Evolutionary conservation across 2,797 vertebrate species (phyloP).

Genomic region (Gymnothorax reevesii): DNA sequence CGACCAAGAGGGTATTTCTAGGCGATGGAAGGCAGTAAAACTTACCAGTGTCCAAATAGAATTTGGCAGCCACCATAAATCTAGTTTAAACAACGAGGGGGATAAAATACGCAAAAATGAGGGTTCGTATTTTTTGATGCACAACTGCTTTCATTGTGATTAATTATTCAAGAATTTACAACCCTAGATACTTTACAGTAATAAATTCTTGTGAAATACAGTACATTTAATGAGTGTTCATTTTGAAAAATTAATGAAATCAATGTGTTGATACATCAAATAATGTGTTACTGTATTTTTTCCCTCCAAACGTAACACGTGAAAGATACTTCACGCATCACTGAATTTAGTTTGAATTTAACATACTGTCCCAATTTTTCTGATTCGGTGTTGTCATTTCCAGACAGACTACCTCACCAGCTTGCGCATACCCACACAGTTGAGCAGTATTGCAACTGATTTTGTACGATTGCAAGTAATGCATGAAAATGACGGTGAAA

Average conservation of each 20-base stretch:
- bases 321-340: too few species aligned
- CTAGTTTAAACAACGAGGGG: slow-evolving; percentile 7
- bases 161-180: neutral
- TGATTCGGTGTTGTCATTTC: neutral
- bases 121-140: neutral
- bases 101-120: neutral
- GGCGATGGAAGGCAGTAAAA: slow-evolving; percentile 26
- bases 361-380: too few species aligned
- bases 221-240: too few species aligned
- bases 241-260: too few species aligned
- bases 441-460: neutral
- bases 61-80: slow-evolving; percentile 23
- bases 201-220: too few species aligned
- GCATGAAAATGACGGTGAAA: neutral
- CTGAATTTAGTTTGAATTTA: too few species aligned
- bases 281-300: too few species aligned
- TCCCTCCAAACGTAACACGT: too few species aligned
- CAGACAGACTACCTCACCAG: neutral
- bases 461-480: neutral
- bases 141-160: neutral
- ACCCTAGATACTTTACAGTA: too few species aligned
- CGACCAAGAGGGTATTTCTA: slow-evolving; percentile 22
- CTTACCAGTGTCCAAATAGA: slow-evolving; percentile 19
- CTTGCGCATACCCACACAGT: neutral
- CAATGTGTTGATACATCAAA: too few species aligned